Conservation (phyloP, 2,888 invertebrate species). For the Campoplex capitator region DNA sequence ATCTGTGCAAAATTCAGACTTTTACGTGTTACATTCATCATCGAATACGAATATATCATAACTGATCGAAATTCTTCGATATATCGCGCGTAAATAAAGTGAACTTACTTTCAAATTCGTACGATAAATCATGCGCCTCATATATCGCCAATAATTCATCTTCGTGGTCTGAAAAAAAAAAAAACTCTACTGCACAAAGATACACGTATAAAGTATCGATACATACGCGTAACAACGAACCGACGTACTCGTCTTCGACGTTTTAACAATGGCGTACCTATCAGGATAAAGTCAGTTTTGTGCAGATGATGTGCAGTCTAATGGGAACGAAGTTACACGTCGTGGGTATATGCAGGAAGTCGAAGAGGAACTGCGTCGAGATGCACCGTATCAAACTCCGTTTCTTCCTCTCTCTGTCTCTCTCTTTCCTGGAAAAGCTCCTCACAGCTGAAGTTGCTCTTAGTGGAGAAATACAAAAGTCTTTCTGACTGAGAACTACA, state of each 20-base stretch:
- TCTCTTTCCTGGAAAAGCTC: conserved; percentile 2
- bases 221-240: neutral
- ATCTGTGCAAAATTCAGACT: too few relatives aligned
- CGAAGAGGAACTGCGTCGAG: conserved; percentile 27
- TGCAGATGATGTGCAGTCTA: conserved; percentile 40
- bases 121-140: neutral
- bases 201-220: neutral
- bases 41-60: neutral
- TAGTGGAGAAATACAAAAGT: conserved; percentile 36
- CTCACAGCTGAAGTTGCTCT: conserved; percentile 6
- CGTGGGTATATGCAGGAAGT: conserved; percentile 6
- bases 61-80: neutral
- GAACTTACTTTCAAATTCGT: neutral
- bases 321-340: conserved; percentile 22
- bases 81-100: neutral
- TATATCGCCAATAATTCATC: neutral
- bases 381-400: neutral
- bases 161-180: neutral
- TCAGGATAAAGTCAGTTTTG: conserved; percentile 20
- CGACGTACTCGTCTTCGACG: conserved; percentile 14
- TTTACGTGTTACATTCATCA: neutral
- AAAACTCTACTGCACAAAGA: neutral
- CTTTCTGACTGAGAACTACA: conserved; percentile 14
- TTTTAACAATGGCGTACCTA: conserved; percentile 36
- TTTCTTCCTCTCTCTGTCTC: neutral